phyloP scores from a whole-genome alignment of 2,888 invertebrate genomes.

The Ceraclea dissimilis region DNA sequence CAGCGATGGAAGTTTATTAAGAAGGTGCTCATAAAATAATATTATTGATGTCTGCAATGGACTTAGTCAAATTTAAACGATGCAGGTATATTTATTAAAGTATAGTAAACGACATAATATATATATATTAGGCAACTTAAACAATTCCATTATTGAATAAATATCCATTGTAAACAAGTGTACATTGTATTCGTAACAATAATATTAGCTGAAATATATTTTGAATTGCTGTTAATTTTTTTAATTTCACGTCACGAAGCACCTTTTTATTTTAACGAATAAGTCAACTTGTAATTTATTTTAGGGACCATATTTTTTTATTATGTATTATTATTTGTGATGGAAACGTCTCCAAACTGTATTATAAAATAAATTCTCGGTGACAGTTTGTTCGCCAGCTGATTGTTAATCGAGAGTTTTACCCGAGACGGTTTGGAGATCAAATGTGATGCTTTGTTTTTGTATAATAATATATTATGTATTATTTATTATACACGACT shows the following conservation, averaged over 20 bases:
- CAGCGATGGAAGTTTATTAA: neutral
- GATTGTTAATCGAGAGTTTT: neutral
- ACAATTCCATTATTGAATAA: no score
- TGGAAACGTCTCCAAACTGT: no score
- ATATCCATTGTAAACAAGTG: no score
- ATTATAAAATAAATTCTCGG: no score
- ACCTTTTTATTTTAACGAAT: neutral
- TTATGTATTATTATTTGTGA: neutral
- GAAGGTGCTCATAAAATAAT: neutral
- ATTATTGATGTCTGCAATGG: neutral
- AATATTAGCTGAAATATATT: neutral
- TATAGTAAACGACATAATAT: neutral
- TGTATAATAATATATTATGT: no score
- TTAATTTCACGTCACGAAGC: neutral
- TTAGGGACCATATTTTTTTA: constrained; percentile 3
- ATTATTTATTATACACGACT: neutral
- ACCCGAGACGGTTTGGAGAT: neutral
- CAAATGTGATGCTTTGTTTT: neutral
- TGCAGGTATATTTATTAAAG: neutral
- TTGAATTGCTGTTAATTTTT: neutral
- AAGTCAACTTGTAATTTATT: neutral
- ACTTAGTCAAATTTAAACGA: neutral
- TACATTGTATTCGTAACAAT: neutral
- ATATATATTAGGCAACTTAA: neutral
- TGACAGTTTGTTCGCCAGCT: neutral